Evolutionary conservation across 2,797 vertebrate genomes (phyloP).

Genomic region (Apodemus agrarius): DNA sequence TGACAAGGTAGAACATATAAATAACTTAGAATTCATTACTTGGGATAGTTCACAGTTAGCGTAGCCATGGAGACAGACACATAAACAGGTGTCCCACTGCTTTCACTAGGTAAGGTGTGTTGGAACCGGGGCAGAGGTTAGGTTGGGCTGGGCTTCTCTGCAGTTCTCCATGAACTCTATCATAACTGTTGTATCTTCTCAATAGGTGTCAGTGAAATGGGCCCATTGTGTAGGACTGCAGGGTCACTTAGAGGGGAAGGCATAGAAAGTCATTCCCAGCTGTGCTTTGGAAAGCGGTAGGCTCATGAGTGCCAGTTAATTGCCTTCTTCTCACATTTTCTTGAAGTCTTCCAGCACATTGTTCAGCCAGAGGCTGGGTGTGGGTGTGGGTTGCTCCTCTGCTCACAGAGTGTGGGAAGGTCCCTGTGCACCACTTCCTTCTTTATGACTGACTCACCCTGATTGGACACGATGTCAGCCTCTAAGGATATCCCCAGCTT

Average conservation of each 20-base stretch:
- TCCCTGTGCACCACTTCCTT: neutral
- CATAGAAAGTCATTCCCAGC: neutral
- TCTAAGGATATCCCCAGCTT: neutral
- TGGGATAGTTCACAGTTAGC: neutral
- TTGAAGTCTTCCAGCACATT: neutral
- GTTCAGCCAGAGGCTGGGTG: neutral
- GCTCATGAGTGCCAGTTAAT: neutral
- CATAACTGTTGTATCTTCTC: neutral
- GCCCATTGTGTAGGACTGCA: neutral
- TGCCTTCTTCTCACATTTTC: neutral
- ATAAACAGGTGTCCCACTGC: neutral
- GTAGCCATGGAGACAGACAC: neutral
- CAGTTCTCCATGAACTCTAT: neutral
- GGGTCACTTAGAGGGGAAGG: neutral
- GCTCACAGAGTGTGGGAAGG: neutral
- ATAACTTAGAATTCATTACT: neutral
- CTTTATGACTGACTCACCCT: constrained; percentile 51
- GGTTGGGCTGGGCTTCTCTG: too few species aligned
- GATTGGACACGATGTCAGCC: neutral
- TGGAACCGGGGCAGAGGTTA: neutral
- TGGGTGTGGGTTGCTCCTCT: neutral
- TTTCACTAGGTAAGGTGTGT: neutral
- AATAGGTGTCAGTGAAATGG: neutral
- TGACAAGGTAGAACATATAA: too few species aligned
- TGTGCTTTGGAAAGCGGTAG: neutral